Evolutionary conservation across 2,113 vertebrate genomes (phyloP), one percentile per base, ranked within the genome.

Genomic region (Nibea coibor): DNA sequence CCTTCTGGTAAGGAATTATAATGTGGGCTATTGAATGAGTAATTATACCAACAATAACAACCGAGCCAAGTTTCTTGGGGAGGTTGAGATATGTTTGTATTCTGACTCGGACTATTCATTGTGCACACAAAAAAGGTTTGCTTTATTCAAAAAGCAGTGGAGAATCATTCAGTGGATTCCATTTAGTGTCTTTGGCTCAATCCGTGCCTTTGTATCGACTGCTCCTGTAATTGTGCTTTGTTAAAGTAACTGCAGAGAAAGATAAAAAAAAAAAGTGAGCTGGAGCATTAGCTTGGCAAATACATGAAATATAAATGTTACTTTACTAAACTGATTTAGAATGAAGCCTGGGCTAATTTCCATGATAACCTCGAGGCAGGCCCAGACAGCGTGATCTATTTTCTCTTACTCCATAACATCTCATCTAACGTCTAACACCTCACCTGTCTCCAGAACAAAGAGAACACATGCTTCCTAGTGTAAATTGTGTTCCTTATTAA

Each of bases 1-100:
- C 3, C 87, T 98, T 70, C 65, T 98, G 97, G 98, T 99, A 95
- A 97, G 97, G 17, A 66, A 62, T 59, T 17, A 2, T 45, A 56
- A 35, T 43, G 3, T 20, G 5, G n/a, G 14, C 11, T 50, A 24
- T 57, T 22, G 20, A 22, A 54, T 35, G 22, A 62, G 31, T 51
- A 45, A 43, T 22, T 78, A 4, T 15, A 14, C 15, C 47, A 47
- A 35, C 12, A 20, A 17, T 64, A 50, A 64, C 22, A 43, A 10
- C 28, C 28, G 24, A 83, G 10, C 15, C 11, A 48, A 11, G 7
- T 51, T 58, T 17, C 16, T 39, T 47, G 0, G 3, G 10, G 17
- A 51, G 22, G 51, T 24, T 17, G 39, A 74, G 56, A 22, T 28
- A 63, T 57, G 26, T 76, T 62, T 64, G 43, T 67, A 22, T 61